phyloP scores from a whole-genome alignment of 2,797 vertebrate genomes.

The Bovichtus diacanthus region DNA sequence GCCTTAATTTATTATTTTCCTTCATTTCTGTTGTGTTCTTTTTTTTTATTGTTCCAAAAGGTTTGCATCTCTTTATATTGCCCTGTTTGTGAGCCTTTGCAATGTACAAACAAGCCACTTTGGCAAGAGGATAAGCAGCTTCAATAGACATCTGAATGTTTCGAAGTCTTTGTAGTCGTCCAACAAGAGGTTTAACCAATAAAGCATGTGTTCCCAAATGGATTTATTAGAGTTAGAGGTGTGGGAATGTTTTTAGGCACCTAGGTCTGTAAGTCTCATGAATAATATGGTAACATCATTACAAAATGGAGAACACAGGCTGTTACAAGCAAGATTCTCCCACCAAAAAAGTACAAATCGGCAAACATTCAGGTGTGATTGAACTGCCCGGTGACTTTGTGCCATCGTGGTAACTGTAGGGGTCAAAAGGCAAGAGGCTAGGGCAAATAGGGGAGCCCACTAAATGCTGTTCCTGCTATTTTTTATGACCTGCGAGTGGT shows the following conservation, averaged over 20 bases:
- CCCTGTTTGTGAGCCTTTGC: conserved; percentile 86
- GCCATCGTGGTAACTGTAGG: conserved; percentile 84
- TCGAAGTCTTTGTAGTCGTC: conserved; percentile 48
- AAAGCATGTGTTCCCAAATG: not conserved
- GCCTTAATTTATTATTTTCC: conserved; percentile 74
- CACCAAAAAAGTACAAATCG: not conserved
- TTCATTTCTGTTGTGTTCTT: conserved; percentile 70
- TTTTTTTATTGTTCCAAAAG: conserved; percentile 73
- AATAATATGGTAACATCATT: not conserved
- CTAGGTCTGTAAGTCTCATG: not conserved
- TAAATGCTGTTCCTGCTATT: conserved; percentile 23
- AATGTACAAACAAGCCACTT: conserved; percentile 79
- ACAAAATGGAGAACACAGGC: not conserved
- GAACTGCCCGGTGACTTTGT: conserved; percentile 82
- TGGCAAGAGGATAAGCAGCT: conserved; percentile 83
- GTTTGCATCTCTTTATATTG: conserved; percentile 86
- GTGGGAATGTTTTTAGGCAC: conserved; percentile 12
- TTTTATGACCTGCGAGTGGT: not conserved
- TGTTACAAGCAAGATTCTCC: conserved; percentile 4
- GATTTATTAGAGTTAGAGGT: conserved; percentile 14
- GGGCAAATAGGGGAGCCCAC: conserved; percentile 75
- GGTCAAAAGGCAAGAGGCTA: conserved; percentile 87
- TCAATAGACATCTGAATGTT: conserved; percentile 84
- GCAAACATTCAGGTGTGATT: conserved; percentile 85
- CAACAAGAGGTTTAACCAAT: conserved; percentile 3